Evolutionary conservation across 2,113 vertebrate genomes (phyloP), one percentile per base, ranked within the genome.

Genomic region (Argyrosomus japonicus): DNA sequence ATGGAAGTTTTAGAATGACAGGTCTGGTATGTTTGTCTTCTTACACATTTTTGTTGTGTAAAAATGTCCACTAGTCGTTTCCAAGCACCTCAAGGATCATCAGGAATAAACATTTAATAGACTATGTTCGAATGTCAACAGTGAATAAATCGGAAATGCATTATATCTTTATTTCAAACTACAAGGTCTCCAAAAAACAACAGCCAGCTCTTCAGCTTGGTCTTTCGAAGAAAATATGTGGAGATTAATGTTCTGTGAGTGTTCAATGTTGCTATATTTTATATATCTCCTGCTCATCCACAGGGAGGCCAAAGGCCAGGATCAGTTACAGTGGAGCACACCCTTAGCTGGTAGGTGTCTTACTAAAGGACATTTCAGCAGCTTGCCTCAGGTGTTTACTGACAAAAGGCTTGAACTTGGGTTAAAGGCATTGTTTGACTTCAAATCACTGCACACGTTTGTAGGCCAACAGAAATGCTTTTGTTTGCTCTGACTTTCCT

Each of bases 21-120:
- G 32, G 17, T 64, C 47, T 65, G 40, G n/a, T 64, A 25, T 71
- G 32, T 45, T 71, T 73, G 69, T 27, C 9, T 21, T 36, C 51
- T 17, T 23, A 18, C 62, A n/a, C 11, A 9, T 36, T 36, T 14
- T 3, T 21, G 12, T 51, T 29, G 2, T 29, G 10, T 61, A 60
- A 18, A 32, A 36, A 36, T 19, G 27, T 7, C 8, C 27, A 36
- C 19, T 36, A 40, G 1, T 40, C 18, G n/a, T 40, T 40, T 40
- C 32, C 19, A n/a, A 21, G 17, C 17, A 62, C 29, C 29, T 21
- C 1, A 12, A 21, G 61, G 18, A 19, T 62, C 60, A 62, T 36
- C 10, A 32, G 32, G 13, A 63, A 19, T 9, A 60, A 32, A 60
- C 27, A 4, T 36, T 61, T 36, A 19, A 36, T 32, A 36, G 27